These are phyloP conservation scores for Trypoxylus dichotomus DNA, from an alignment of 1,140 invertebrate genomes.

Conservation along the genomic window DNA sequence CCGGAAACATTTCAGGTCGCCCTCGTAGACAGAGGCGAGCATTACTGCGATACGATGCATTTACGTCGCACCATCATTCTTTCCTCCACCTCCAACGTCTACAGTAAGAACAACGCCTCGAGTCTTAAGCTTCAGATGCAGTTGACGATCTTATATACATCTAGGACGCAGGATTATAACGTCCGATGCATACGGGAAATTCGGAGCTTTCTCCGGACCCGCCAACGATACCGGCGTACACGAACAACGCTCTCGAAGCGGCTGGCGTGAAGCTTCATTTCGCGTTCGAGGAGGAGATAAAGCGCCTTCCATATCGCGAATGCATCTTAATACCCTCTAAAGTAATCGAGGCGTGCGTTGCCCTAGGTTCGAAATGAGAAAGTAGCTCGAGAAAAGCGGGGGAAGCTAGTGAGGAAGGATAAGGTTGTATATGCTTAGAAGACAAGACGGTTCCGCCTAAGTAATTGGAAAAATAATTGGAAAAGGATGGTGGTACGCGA, in stretches of 20 bases:
- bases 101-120: background rate
- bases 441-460: background rate
- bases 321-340: background rate
- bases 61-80: no score
- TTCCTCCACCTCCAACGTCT: background rate
- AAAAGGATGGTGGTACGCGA: background rate
- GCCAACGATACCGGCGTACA: no score
- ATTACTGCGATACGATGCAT: no score
- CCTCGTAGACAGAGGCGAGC: no score
- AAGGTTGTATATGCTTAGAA: background rate
- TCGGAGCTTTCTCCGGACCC: background rate
- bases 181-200: background rate
- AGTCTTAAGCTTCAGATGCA: background rate
- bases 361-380: background rate
- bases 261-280: background rate
- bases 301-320: background rate
- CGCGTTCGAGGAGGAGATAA: background rate
- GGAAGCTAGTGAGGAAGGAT: background rate
- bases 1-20: no score
- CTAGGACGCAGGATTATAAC: background rate
- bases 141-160: background rate
- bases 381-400: background rate
- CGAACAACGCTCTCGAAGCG: background rate
- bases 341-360: background rate
- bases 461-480: constrained; percentile 3